Base-by-base conservation (phyloP, 2,113 vertebrate species). In the Phrynocephalus versicolor region DNA sequence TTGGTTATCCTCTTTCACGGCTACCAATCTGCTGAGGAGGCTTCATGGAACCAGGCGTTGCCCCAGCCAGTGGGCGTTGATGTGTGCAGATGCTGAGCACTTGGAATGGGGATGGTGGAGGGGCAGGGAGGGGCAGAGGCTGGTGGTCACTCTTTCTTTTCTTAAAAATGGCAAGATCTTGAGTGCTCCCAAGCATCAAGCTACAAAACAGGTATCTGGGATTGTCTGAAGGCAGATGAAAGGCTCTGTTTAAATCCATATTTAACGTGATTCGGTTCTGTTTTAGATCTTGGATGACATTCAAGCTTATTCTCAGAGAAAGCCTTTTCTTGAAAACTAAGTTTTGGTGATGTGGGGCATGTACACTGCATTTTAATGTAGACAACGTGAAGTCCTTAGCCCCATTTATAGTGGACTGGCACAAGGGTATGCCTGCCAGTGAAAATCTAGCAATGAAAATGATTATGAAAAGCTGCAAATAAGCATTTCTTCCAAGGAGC, bases 11-110 rank as follows among this genome's bases (percentile, higher is more conserved):
- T 30, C 58, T 89, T 86, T 76, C 82, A 23, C 84, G 3, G 81
- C 91, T 79, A 88, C 69, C 79, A 91, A 73, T 87, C 33, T 86
- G 89, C 58, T 67, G 83, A 73, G 85, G n/a, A 55, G 39, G 65
- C 81, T 89, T 85, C 86, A 4, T n/a, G 65, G 91, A 84, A 57
- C 6, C 89, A 92, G 91, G 90, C 91, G 70, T 85, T 92, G 87
- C 90, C 91, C n/a, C 5, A 74, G 73, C 87, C 82, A 84, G 18
- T 0, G 65, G 85, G 55, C 13, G 0, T 60, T 90, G 35, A 33
- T 91, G 91, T 87, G 83, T 74, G 75, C 89, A 88, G 62, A 88
- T 64, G 65, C 89, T 92, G 82, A 79, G 84, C 82, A 15, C 79
- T 92, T 87, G 81, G 91, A 89, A 88, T 27, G 57, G 62, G 82